phyloP scores from a whole-genome alignment of 2,888 invertebrate genomes.

The Nysson spinosus region DNA sequence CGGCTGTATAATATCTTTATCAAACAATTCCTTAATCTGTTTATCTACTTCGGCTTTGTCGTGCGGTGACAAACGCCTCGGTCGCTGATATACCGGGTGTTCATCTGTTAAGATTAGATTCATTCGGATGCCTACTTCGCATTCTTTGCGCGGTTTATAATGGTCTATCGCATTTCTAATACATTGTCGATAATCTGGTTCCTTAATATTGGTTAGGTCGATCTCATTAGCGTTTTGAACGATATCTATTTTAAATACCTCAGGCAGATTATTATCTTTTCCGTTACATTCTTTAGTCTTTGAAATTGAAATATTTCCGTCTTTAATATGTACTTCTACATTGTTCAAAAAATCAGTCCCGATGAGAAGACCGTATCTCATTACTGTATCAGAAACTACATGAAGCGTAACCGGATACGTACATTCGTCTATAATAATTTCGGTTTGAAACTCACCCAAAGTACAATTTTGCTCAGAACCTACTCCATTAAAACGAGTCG shows the following conservation, averaged over 20 bases:
- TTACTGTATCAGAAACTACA: constrained; percentile 1
- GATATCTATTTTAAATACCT: no score
- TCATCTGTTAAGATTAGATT: constrained; percentile 1
- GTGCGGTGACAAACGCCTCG: constrained; percentile 18
- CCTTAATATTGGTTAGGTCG: no score
- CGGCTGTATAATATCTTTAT: constrained; percentile 21
- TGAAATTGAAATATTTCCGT: no score
- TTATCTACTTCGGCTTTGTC: constrained; percentile 43
- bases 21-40: constrained; percentile 52
- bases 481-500: constrained; percentile 9
- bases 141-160: no score
- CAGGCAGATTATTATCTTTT: no score
- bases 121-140: no score
- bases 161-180: no score
- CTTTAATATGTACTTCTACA: no score
- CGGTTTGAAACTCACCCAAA: background rate
- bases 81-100: constrained; percentile 38
- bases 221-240: no score
- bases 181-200: no score
- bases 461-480: constrained; percentile 6
- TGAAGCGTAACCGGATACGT: constrained; percentile 1
- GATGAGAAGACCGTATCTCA: background rate
- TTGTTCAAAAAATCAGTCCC: no score
- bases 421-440: background rate
- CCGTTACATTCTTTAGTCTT: no score